Conservation (phyloP, 2,113 vertebrate genomes). For the Vanacampus margaritifer region DNA sequence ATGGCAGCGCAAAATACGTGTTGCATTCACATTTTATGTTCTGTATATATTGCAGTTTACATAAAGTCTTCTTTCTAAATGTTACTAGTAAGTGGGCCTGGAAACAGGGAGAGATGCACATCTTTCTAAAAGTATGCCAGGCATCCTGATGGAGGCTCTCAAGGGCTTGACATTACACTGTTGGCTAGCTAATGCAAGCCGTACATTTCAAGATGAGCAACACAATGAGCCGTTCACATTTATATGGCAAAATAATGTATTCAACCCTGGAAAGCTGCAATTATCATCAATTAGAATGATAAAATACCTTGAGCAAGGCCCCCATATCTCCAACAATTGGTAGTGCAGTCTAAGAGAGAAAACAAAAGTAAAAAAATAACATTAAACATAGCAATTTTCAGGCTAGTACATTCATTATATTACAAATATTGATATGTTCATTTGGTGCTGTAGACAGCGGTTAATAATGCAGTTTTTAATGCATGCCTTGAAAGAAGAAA, state of each 20-base stretch:
- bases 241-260: neutral
- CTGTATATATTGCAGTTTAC: neutral
- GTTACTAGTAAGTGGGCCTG: slow-evolving; percentile 6
- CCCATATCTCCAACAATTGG: slow-evolving; percentile 92
- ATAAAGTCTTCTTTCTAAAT: neutral
- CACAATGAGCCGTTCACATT: slow-evolving; percentile 13
- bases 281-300: slow-evolving; percentile 17
- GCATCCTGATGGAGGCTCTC: slow-evolving; percentile 47
- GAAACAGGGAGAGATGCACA: neutral
- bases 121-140: slow-evolving; percentile 20
- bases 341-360: slow-evolving; percentile 81
- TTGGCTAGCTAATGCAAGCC: neutral
- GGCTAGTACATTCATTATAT: neutral
- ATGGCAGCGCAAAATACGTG: neutral
- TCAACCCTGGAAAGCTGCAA: slow-evolving; percentile 14
- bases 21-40: neutral
- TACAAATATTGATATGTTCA: slow-evolving; percentile 7
- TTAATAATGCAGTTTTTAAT: slow-evolving; percentile 9
- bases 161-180: slow-evolving; percentile 18
- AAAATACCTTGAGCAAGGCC: slow-evolving; percentile 85
- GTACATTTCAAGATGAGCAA: slow-evolving; percentile 1
- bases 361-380: slow-evolving; percentile 8
- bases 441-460: slow-evolving; percentile 14
- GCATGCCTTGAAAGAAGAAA: slow-evolving; percentile 22
- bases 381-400: slow-evolving; percentile 2